Percentiles rank a stretch among this genome's conserved stretches.
Conservation (phyloP, 2,797 vertebrate genomes). For the Urophycis tenuis region DNA sequence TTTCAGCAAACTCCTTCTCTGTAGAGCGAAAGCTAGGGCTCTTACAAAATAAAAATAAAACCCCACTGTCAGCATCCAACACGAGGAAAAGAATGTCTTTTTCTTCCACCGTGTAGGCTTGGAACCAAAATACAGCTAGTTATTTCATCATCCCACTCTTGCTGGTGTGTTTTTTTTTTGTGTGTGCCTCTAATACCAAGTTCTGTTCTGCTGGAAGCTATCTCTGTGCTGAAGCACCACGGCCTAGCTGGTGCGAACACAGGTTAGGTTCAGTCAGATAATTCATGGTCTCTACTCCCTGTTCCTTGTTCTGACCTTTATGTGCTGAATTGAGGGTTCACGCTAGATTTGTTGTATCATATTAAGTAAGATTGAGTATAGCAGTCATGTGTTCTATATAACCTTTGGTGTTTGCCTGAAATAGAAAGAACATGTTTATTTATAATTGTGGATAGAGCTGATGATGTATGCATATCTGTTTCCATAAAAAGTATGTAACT, state of each 20-base stretch:
- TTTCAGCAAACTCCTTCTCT: neutral
- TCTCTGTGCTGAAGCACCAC: neutral
- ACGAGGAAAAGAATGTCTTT: neutral
- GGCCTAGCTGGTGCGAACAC: neutral
- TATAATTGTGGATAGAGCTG: too few relatives aligned
- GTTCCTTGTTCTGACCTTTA: neutral
- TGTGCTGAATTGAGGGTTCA: neutral
- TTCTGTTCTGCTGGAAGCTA: neutral
- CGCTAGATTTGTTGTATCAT: neutral
- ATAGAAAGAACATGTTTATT: neutral
- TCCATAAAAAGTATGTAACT: too few relatives aligned
- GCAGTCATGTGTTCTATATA: neutral
- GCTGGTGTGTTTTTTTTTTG: too few relatives aligned
- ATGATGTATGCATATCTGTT: too few relatives aligned
- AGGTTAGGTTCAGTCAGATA: too few relatives aligned
- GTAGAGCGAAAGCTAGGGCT: neutral
- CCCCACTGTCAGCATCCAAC: neutral
- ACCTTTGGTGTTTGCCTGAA: neutral
- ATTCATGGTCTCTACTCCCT: neutral
- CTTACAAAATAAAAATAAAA: neutral
- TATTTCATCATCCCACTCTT: neutral
- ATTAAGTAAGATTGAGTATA: too few relatives aligned
- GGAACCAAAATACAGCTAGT: neutral
- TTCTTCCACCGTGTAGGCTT: neutral
- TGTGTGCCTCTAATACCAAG: neutral